Conservation (phyloP, 1,140 invertebrate species). For the Penaeus chinensis region DNA sequence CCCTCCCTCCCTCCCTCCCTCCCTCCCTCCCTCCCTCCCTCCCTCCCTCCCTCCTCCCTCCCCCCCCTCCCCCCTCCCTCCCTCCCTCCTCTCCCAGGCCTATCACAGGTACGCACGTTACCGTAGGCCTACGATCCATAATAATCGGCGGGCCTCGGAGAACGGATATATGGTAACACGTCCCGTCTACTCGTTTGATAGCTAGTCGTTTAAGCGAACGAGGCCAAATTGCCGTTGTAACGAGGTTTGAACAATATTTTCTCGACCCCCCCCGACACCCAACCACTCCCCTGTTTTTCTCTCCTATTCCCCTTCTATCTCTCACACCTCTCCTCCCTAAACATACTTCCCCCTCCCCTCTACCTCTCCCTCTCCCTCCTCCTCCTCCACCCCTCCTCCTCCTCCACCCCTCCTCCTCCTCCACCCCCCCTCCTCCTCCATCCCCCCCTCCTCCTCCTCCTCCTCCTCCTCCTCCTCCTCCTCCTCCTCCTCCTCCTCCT, state of each 20-base stretch:
- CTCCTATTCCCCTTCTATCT: too few relatives aligned
- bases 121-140: not conserved
- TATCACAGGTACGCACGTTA: not conserved
- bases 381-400: not conserved
- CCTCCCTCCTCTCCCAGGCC: not conserved
- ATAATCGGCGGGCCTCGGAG: too few relatives aligned
- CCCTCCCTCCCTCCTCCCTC: not conserved
- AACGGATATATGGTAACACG: too few relatives aligned
- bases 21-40: not conserved
- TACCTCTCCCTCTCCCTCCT: not conserved
- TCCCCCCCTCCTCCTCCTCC: not conserved
- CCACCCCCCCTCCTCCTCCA: conserved; percentile 8
- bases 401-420: not conserved
- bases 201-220: too few relatives aligned
- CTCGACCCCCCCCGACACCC: conserved; percentile 2
- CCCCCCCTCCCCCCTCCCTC: not conserved
- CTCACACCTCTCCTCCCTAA: too few relatives aligned
- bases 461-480: not conserved
- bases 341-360: too few relatives aligned
- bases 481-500: not conserved
- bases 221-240: conserved; percentile 2
- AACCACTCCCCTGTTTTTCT: not conserved
- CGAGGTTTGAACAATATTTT: conserved; percentile 43
- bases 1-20: not conserved
- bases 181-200: too few relatives aligned